phyloP scores from a whole-genome alignment of 2,113 vertebrate genomes.

The Heptranchias perlo region DNA sequence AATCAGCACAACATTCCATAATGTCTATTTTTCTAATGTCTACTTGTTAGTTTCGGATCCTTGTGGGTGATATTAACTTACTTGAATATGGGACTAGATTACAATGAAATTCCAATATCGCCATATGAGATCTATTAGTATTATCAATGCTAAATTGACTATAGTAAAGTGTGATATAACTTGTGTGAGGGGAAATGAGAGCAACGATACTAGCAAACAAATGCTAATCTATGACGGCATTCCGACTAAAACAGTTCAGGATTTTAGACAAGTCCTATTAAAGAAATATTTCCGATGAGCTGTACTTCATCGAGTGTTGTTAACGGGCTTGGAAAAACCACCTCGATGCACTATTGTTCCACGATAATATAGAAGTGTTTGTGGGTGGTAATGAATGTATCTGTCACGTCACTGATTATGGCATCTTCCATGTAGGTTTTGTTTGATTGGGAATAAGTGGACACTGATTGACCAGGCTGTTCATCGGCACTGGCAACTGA shows the following conservation, averaged over 20 bases:
- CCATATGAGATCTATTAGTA: not conserved
- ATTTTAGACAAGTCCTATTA: not conserved
- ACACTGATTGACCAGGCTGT: not conserved
- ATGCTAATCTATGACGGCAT: not conserved
- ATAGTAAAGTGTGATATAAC: not conserved
- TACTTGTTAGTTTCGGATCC: not conserved
- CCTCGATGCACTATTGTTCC: not conserved
- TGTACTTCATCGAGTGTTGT: not conserved
- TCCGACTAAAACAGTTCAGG: not conserved
- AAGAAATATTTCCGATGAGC: not conserved
- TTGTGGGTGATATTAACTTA: not conserved
- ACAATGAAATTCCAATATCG: not conserved
- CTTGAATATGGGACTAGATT: not conserved
- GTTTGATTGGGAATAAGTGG: slow-evolving; percentile 13
- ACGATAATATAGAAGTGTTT: not conserved
- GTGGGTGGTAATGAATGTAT: not conserved
- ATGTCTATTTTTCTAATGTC: not conserved
- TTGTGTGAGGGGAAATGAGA: not conserved
- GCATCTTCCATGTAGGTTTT: not conserved
- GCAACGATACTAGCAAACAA: not conserved
- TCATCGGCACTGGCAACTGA: not conserved
- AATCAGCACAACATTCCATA: not conserved
- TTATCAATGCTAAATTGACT: not conserved
- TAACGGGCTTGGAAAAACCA: not conserved
- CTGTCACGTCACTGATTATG: not conserved